Percentiles rank a stretch among this genome's conserved stretches.
phyloP scores from a whole-genome alignment of 2,797 vertebrate genomes.

The Lacerta bilineata region DNA sequence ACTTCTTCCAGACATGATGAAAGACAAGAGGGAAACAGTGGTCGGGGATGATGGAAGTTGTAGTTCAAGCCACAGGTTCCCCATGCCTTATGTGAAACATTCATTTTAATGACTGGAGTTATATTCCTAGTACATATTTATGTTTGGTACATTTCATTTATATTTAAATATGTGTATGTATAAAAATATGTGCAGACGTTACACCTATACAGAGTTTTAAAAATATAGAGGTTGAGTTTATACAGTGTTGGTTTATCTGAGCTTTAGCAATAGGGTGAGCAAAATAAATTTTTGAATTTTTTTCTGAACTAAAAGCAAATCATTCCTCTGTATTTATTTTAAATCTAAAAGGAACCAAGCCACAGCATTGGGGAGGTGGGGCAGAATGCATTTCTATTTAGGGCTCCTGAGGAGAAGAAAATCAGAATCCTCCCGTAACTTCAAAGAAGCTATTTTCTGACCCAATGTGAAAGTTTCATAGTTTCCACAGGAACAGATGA shows the following conservation, averaged over 20 bases:
- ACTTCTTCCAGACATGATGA: neutral
- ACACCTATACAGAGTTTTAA: slow-evolving; percentile 14
- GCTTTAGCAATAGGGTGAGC: neutral
- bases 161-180: neutral
- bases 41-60: no score
- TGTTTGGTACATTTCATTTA: neutral
- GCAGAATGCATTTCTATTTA: slow-evolving; percentile 6
- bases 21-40: no score
- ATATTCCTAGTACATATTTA: neutral
- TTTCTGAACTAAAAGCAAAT: slow-evolving; percentile 45
- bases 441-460: slow-evolving; percentile 33
- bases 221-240: neutral
- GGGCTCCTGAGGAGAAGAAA: slow-evolving; percentile 37
- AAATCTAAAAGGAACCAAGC: slow-evolving; percentile 61
- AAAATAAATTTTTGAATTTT: slow-evolving; percentile 58
- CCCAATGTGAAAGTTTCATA: slow-evolving; percentile 22
- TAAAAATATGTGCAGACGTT: no score
- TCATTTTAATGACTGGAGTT: neutral
- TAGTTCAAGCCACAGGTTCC: no score
- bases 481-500: slow-evolving; percentile 3
- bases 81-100: neutral
- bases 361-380: slow-evolving; percentile 8
- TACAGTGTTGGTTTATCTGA: neutral
- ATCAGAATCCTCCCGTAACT: slow-evolving; percentile 23
- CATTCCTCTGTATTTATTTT: slow-evolving; percentile 55